Percentiles rank a stretch among this genome's conserved stretches.
These are phyloP conservation scores for Andricus curvator DNA, from an alignment of 2,888 invertebrate genomes.

Conservation along the genomic window DNA sequence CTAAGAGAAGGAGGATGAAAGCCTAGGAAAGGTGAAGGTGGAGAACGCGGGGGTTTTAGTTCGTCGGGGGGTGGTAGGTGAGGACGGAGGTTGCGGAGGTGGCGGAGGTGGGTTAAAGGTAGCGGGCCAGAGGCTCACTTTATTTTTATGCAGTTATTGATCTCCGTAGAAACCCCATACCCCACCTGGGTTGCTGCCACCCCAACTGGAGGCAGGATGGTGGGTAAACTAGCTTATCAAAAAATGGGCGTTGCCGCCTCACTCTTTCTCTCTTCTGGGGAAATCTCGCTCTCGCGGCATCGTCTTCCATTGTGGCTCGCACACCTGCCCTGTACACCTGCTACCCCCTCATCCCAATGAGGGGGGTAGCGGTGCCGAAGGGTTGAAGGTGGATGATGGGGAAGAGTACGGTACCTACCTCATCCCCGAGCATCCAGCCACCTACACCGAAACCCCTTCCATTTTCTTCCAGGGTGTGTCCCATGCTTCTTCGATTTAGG, in stretches of 20 bases:
- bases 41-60: slow-evolving; percentile 56
- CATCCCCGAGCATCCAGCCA: slow-evolving; percentile 57
- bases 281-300: slow-evolving; percentile 60
- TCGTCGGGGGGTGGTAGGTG: slow-evolving; percentile 39
- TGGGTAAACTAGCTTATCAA: slow-evolving; percentile 79
- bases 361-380: slow-evolving; percentile 62
- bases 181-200: slow-evolving; percentile 56
- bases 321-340: slow-evolving; percentile 67
- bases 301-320: slow-evolving; percentile 72
- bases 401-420: slow-evolving; percentile 54
- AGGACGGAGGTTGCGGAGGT: slow-evolving; percentile 54
- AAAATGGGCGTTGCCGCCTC: slow-evolving; percentile 78
- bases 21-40: slow-evolving; percentile 64
- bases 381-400: slow-evolving; percentile 46
- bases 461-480: slow-evolving; percentile 73
- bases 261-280: slow-evolving; percentile 67
- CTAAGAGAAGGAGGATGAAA: slow-evolving; percentile 54
- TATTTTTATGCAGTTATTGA: slow-evolving; percentile 79
- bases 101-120: slow-evolving; percentile 75
- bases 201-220: slow-evolving; percentile 65
- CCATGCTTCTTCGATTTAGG: slow-evolving; percentile 73
- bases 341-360: slow-evolving; percentile 62
- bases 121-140: slow-evolving; percentile 77
- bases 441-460: slow-evolving; percentile 57
- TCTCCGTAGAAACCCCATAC: slow-evolving; percentile 75